These are phyloP conservation scores for Larimichthys crocea DNA, from an alignment of 2,113 vertebrate genomes.

Conservation along the genomic window DNA sequence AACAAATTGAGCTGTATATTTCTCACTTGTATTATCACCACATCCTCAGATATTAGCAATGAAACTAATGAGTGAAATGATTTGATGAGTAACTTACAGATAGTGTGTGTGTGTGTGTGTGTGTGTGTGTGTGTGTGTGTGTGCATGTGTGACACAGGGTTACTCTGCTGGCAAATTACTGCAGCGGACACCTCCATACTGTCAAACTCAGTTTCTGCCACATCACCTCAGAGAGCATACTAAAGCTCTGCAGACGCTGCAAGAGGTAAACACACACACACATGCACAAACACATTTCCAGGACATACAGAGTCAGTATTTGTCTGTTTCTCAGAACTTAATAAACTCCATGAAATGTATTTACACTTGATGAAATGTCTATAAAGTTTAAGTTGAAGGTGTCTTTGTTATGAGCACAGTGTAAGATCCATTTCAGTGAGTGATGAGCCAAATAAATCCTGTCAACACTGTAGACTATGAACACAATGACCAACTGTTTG, in stretches of 20 bases:
- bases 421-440: not conserved
- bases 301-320: not conserved
- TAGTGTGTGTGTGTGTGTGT: not conserved
- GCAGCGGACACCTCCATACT: conserved; percentile 62
- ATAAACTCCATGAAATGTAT: not conserved
- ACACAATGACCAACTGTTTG: conserved; percentile 35
- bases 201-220: conserved; percentile 83
- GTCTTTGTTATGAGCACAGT: not conserved
- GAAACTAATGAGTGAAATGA: not conserved
- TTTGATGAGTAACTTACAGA: not conserved
- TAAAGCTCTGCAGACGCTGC: conserved; percentile 67
- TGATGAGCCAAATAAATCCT: not conserved
- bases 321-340: not conserved
- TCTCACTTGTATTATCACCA: not conserved
- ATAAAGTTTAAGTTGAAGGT: no score
- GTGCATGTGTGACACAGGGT: conserved; percentile 51
- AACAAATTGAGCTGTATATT: not conserved
- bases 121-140: not conserved
- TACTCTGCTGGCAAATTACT: conserved; percentile 74
- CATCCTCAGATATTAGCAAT: not conserved
- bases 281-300: not conserved
- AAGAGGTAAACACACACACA: conserved; percentile 52
- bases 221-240: conserved; percentile 56
- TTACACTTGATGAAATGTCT: no score
- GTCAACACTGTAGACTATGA: not conserved